Conservation (phyloP, 2,113 vertebrate species). For the Tachycineta bicolor region DNA sequence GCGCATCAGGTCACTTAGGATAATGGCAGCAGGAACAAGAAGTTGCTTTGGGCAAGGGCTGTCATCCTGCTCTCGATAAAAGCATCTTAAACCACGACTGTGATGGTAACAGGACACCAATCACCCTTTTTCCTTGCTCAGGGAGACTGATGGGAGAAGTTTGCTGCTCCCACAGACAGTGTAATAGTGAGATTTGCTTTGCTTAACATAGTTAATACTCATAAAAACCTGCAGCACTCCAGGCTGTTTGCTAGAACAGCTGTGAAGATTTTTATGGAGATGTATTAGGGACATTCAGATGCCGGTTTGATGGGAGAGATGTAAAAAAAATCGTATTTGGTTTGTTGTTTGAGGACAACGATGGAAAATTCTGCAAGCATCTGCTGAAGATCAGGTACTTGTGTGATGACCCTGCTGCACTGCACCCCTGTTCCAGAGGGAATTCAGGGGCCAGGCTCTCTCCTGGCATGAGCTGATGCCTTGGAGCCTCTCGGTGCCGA, state of each 20-base stretch:
- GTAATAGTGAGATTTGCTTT: constrained; percentile 32
- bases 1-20: neutral
- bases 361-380: neutral
- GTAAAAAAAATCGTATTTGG: neutral
- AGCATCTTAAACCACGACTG: neutral
- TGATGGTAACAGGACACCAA: neutral
- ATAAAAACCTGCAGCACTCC: constrained; percentile 7
- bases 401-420: neutral
- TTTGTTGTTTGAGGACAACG: neutral
- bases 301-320: neutral
- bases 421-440: neutral
- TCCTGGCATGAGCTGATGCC: neutral
- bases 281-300: neutral
- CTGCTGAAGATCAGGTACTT: neutral
- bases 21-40: neutral
- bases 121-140: neutral
- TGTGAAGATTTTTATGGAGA: constrained; percentile 40
- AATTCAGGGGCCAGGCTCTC: neutral
- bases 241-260: constrained; percentile 25
- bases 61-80: neutral
- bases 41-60: constrained; percentile 18
- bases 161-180: constrained; percentile 20
- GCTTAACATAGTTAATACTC: constrained; percentile 49
- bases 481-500: neutral
- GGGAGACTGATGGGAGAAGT: constrained; percentile 19